phyloP scores from a whole-genome alignment of 1,140 invertebrate genomes.

The Drosophila setifemur region DNA sequence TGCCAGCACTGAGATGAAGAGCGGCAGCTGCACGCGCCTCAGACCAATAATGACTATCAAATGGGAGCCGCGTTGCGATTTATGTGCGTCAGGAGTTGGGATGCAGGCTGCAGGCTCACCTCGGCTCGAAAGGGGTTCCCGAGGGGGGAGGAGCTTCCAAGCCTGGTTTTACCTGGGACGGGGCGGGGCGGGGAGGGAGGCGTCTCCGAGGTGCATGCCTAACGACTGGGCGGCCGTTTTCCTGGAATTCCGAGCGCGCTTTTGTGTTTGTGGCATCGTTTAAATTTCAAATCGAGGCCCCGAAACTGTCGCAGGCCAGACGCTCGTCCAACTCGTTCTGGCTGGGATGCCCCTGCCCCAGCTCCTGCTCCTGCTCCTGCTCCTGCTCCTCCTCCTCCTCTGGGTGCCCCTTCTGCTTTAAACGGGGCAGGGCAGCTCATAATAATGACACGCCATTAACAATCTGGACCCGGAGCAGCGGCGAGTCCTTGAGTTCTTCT shows the following conservation, averaged over 20 bases:
- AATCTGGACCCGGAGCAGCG: conserved; percentile 40
- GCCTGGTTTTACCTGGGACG: no score
- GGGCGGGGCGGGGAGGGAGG: background rate
- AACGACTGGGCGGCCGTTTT: conserved; percentile 68
- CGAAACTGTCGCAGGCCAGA: conserved; percentile 72
- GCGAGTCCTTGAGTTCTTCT: conserved; percentile 18
- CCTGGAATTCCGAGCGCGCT: conserved; percentile 72
- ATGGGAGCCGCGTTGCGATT: conserved; percentile 74
- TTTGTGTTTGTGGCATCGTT: conserved; percentile 67
- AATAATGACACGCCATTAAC: conserved; percentile 80
- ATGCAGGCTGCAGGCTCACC: background rate
- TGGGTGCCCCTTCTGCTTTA: background rate
- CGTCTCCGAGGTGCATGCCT: conserved; percentile 9
- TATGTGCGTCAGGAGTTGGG: conserved; percentile 62
- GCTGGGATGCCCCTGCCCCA: no score
- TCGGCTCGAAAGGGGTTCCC: background rate
- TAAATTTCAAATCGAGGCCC: conserved; percentile 76
- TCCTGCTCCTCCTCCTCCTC: background rate
- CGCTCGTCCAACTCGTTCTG: conserved; percentile 51
- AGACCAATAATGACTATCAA: conserved; percentile 74
- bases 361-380: background rate
- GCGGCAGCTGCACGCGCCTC: conserved; percentile 71
- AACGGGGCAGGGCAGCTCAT: conserved; percentile 56
- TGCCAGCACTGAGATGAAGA: background rate
- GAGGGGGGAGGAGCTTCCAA: background rate